Percentiles rank a stretch among this genome's conserved stretches.
These are phyloP conservation scores for Adrianichthys oophorus DNA, from an alignment of 2,797 vertebrate genomes.

Conservation along the genomic window DNA sequence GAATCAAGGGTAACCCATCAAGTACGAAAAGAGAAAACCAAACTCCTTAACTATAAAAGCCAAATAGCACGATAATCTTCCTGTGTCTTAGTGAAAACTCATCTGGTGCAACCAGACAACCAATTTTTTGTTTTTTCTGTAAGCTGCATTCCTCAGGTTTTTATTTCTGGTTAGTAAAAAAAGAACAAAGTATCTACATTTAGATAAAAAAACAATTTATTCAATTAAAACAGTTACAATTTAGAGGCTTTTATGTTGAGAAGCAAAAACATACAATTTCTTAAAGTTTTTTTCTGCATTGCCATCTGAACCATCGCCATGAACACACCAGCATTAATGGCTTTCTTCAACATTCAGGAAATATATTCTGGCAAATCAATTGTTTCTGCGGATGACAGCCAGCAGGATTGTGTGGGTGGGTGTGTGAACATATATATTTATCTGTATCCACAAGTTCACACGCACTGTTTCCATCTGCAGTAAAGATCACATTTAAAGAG, in stretches of 20 bases:
- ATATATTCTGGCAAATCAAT: constrained; percentile 17
- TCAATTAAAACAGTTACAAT: background rate
- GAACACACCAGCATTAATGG: constrained; percentile 5
- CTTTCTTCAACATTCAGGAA: constrained; percentile 14
- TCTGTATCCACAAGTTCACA: constrained; percentile 51
- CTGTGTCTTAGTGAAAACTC: constrained; percentile 48
- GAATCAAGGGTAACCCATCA: constrained; percentile 35
- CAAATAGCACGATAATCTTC: constrained; percentile 51
- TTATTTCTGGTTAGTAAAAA: no score
- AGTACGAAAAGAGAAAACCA: constrained; percentile 27
- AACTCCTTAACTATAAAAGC: constrained; percentile 34
- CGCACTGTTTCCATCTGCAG: constrained; percentile 34
- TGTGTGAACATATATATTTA: constrained; percentile 10
- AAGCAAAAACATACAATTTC: constrained; percentile 26
- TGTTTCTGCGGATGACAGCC: constrained; percentile 15
- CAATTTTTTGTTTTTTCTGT: constrained; percentile 22
- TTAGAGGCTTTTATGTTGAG: constrained; percentile 28
- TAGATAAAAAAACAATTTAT: constrained; percentile 9
- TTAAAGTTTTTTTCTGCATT: constrained; percentile 17
- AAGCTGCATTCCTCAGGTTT: no score
- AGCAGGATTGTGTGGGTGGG: constrained; percentile 3
- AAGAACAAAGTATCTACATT: background rate
- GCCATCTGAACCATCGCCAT: background rate
- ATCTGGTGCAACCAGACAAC: constrained; percentile 48
- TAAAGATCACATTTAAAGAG: constrained; percentile 65